phyloP scores from a whole-genome alignment of 2,797 vertebrate genomes.

The Xerus rutilus region DNA sequence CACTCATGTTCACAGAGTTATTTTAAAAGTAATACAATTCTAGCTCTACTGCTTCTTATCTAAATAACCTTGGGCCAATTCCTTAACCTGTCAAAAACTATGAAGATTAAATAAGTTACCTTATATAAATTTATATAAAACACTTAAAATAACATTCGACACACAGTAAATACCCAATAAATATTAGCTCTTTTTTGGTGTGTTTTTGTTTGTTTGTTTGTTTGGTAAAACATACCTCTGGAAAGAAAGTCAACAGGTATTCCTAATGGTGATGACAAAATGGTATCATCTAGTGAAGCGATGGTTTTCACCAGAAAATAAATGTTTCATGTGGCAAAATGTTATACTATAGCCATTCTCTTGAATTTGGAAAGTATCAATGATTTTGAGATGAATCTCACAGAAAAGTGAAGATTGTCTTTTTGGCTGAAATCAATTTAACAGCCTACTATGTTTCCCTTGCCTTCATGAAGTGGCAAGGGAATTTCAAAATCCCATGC shows the following conservation, averaged over 20 bases:
- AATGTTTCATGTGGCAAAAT: background rate
- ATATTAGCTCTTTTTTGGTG: background rate
- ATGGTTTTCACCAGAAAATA: conserved; percentile 14
- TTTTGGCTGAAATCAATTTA: background rate
- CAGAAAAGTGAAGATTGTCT: background rate
- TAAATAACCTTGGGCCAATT: background rate
- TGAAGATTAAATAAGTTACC: conserved; percentile 33
- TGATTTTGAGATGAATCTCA: background rate
- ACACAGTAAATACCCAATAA: background rate
- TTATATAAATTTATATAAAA: background rate
- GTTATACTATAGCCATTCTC: background rate
- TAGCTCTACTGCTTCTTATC: background rate
- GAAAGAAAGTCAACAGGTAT: background rate
- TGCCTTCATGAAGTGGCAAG: background rate
- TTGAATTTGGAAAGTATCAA: conserved; percentile 21
- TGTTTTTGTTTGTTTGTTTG: too few species aligned
- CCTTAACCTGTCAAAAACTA: background rate
- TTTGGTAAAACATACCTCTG: background rate
- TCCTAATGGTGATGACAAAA: conserved; percentile 28
- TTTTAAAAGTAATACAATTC: conserved; percentile 47
- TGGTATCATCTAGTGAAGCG: background rate
- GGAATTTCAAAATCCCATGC: background rate
- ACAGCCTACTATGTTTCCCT: background rate
- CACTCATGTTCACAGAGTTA: background rate
- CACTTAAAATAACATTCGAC: background rate